phyloP scores from a whole-genome alignment of 2,888 invertebrate species.

The Toxonevra muliebris region DNA sequence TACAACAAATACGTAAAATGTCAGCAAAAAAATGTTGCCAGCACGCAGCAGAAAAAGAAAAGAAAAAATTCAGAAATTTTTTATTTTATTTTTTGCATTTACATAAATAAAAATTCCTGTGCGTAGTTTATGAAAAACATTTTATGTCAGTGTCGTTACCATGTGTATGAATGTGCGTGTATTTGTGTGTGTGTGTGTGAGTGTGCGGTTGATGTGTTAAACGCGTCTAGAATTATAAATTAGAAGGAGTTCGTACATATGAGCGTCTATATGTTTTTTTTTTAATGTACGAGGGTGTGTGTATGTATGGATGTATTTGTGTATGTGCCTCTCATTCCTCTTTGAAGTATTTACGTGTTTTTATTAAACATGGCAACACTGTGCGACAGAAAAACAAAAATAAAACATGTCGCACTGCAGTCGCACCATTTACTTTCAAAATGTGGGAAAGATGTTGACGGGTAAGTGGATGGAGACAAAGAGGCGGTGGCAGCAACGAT shows the following conservation, averaged over 20 bases:
- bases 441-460: not conserved
- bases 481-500: not conserved
- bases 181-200: not conserved
- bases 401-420: conserved; percentile 10
- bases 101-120: conserved; percentile 23
- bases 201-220: conserved; percentile 13
- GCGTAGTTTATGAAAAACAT: conserved; percentile 32
- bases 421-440: not conserved
- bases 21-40: conserved; percentile 8
- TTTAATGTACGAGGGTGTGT: not conserved
- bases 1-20: not conserved
- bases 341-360: conserved; percentile 5
- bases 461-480: not conserved
- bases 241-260: not conserved
- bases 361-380: conserved; percentile 21
- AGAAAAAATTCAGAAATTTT: not conserved
- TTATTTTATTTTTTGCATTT: conserved; percentile 3
- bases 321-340: not conserved
- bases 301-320: not conserved
- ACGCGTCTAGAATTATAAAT: conserved; percentile 28
- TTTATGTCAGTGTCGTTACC: conserved; percentile 23
- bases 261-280: conserved; percentile 1
- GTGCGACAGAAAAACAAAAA: conserved; percentile 5
- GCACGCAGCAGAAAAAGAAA: not conserved
- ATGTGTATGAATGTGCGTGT: not conserved